Evolutionary conservation across 2,113 vertebrate species (phyloP).

Genomic region (Actinemys pallida): DNA sequence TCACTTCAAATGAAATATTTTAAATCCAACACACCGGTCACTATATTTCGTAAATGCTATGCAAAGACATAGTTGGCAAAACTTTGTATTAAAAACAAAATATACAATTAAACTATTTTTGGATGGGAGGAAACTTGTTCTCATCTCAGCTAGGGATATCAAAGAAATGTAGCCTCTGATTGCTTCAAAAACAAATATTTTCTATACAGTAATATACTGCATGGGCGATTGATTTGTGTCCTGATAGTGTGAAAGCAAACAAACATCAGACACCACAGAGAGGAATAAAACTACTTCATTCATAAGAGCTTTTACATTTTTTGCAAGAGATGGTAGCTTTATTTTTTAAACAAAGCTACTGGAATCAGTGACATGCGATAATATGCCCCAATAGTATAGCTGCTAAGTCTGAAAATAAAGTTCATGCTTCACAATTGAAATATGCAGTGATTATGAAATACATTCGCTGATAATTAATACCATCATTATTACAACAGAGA

Average conservation of each 20-base stretch:
- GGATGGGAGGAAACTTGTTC: constrained; percentile 34
- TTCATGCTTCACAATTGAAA: constrained; percentile 68
- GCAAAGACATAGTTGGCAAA: constrained; percentile 63
- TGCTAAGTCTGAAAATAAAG: constrained; percentile 50
- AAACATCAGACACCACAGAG: not conserved
- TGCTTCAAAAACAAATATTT: constrained; percentile 61
- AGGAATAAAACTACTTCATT: constrained; percentile 40
- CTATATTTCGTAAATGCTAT: constrained; percentile 38
- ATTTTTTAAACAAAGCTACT: constrained; percentile 67
- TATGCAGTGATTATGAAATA: constrained; percentile 61
- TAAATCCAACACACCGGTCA: constrained; percentile 25
- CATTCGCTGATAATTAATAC: constrained; percentile 72
- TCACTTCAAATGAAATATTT: constrained; percentile 19
- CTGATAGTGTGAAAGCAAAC: constrained; percentile 9
- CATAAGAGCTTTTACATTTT: not conserved
- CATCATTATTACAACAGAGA: constrained; percentile 66
- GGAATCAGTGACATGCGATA: constrained; percentile 67
- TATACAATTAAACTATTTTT: constrained; percentile 31
- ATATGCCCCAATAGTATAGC: constrained; percentile 9
- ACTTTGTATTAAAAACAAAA: constrained; percentile 53
- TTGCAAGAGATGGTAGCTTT: constrained; percentile 53
- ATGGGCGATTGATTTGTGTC: constrained; percentile 41
- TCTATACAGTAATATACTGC: constrained; percentile 70
- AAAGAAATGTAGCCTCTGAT: constrained; percentile 56
- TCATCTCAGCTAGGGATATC: constrained; percentile 23